Evolutionary conservation across 1,140 invertebrate species (phyloP).

Genomic region (Drosophila fuyamai): DNA sequence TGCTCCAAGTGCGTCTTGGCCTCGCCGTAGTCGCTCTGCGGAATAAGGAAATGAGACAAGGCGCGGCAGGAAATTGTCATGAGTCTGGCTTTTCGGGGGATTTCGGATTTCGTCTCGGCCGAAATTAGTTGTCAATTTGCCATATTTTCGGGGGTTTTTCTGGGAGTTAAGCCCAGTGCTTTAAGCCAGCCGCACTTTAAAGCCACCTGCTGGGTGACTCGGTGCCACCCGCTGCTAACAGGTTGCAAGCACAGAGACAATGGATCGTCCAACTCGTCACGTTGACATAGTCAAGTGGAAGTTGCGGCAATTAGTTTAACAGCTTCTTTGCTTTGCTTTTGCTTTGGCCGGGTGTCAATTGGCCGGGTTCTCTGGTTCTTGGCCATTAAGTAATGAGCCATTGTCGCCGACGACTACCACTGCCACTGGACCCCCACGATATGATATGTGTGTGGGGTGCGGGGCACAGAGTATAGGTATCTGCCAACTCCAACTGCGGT

Average conservation of each 20-base stretch:
- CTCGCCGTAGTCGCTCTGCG: slow-evolving; percentile 70
- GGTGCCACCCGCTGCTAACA: slow-evolving; percentile 55
- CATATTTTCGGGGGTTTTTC: slow-evolving; percentile 11
- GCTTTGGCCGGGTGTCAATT: slow-evolving; percentile 61
- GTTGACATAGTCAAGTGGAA: slow-evolving; percentile 74
- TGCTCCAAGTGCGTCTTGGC: slow-evolving; percentile 76
- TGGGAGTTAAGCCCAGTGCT: neutral
- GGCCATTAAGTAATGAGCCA: slow-evolving; percentile 78
- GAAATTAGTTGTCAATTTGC: slow-evolving; percentile 68
- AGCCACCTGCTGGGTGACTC: slow-evolving; percentile 65
- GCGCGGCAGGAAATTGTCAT: slow-evolving; percentile 78
- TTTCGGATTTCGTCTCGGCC: slow-evolving; percentile 36
- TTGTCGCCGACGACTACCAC: slow-evolving; percentile 55
- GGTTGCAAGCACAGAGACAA: slow-evolving; percentile 49
- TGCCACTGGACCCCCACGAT: slow-evolving; percentile 21
- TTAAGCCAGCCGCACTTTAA: slow-evolving; percentile 60
- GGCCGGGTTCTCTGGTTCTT: slow-evolving; percentile 50
- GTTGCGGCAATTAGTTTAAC: slow-evolving; percentile 79
- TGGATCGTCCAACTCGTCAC: slow-evolving; percentile 34
- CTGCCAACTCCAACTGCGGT: slow-evolving; percentile 47
- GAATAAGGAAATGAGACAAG: slow-evolving; percentile 77
- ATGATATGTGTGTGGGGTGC: neutral
- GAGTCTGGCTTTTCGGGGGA: slow-evolving; percentile 49
- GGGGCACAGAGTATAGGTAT: slow-evolving; percentile 7
- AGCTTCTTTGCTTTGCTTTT: slow-evolving; percentile 59